phyloP scores from a whole-genome alignment of 2,113 vertebrate genomes.

The Furnarius figulus region DNA sequence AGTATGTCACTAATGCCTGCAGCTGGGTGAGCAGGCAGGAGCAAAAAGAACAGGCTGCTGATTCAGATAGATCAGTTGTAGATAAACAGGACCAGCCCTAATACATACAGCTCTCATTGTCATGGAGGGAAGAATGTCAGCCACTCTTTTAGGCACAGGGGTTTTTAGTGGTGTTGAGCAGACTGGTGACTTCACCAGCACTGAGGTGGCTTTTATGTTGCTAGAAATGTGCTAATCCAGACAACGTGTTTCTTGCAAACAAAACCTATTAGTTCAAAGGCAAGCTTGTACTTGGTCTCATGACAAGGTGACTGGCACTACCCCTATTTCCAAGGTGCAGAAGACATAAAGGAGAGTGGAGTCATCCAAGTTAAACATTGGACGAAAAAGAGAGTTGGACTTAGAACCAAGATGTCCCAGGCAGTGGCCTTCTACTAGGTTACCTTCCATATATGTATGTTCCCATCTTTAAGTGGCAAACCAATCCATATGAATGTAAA shows the following conservation, averaged over 20 bases:
- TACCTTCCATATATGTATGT: not conserved
- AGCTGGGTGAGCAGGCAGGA: not conserved
- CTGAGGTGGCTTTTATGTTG: not conserved
- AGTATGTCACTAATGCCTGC: not conserved
- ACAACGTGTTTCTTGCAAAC: not conserved
- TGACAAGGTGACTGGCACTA: not conserved
- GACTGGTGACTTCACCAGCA: not conserved
- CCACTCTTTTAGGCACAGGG: not conserved
- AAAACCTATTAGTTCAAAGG: not conserved
- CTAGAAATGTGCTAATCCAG: not conserved
- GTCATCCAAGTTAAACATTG: not conserved
- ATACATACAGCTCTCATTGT: not conserved
- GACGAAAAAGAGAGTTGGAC: not conserved
- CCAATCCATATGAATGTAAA: not conserved
- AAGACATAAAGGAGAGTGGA: not conserved
- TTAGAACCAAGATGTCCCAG: not conserved
- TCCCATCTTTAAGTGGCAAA: not conserved
- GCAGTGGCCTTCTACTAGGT: not conserved
- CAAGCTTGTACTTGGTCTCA: accelerated
- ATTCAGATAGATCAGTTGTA: not conserved
- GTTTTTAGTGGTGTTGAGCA: not conserved
- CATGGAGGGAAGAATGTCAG: not conserved
- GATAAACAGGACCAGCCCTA: not conserved
- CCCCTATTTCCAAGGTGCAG: not conserved
- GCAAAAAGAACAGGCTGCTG: not conserved